Evolutionary conservation across 2,113 vertebrate species (phyloP).

Genomic region (Phoxinus phoxinus): DNA sequence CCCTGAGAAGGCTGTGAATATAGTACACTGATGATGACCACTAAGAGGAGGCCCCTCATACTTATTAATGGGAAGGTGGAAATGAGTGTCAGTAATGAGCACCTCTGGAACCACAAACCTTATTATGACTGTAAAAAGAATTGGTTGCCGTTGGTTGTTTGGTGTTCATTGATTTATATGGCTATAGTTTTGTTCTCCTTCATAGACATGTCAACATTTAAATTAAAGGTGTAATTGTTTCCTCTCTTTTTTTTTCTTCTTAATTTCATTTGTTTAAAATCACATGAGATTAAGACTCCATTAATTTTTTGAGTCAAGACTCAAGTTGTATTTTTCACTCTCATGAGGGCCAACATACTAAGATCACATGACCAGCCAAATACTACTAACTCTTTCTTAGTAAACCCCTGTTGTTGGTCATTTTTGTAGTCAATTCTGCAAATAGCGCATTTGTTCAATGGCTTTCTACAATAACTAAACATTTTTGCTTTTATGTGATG

Average conservation of each 20-base stretch:
- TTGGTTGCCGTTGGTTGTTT: background rate
- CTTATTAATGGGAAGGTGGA: slow-evolving; percentile 56
- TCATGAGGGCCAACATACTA: background rate
- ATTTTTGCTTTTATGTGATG: background rate
- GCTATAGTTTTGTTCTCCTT: background rate
- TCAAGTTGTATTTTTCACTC: background rate
- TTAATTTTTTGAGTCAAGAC: no score
- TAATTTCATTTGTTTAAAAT: background rate
- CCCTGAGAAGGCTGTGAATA: slow-evolving; percentile 55
- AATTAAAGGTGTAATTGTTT: background rate
- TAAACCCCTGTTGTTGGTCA: background rate
- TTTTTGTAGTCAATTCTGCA: background rate
- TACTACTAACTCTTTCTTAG: background rate
- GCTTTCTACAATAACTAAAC: background rate
- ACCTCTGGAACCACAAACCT: slow-evolving; percentile 36
- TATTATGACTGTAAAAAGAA: background rate
- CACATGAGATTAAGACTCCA: background rate
- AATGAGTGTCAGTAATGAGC: slow-evolving; percentile 51
- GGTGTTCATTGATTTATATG: background rate
- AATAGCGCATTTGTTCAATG: background rate
- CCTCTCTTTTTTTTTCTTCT: background rate
- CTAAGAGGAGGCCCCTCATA: slow-evolving; percentile 52
- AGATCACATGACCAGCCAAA: background rate
- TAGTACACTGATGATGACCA: slow-evolving; percentile 47
- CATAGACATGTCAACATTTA: background rate